Evolutionary conservation across 1,140 invertebrate genomes (phyloP).

Genomic region (Panonychus citri): DNA sequence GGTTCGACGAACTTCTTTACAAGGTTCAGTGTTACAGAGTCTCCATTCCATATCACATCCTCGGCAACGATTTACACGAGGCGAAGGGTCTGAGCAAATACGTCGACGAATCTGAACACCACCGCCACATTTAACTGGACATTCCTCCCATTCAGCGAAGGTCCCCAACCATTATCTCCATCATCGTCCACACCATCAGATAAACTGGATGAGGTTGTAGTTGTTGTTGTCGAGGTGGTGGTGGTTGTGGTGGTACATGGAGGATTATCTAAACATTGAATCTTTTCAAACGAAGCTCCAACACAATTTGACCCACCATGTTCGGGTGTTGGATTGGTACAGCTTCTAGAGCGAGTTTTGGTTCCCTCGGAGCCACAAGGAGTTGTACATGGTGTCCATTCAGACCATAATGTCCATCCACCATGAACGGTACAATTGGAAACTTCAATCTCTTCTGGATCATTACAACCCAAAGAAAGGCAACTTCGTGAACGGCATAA

Average conservation of each 20-base stretch:
- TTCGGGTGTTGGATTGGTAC: conserved; percentile 23
- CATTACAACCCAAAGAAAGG: conserved; percentile 38
- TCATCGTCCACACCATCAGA: background rate
- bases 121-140: conserved; percentile 61
- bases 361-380: conserved; percentile 36
- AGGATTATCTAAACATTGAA: conserved; percentile 21
- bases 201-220: too few relatives aligned
- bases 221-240: background rate
- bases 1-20: background rate
- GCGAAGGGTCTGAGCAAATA: conserved; percentile 44
- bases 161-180: conserved; percentile 39
- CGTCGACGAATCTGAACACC: conserved; percentile 48
- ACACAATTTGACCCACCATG: conserved; percentile 22
- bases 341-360: conserved; percentile 20
- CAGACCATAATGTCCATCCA: conserved; percentile 25
- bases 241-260: conserved; percentile 2
- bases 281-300: conserved; percentile 31
- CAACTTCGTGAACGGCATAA: conserved; percentile 49
- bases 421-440: conserved; percentile 27
- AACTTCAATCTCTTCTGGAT: conserved; percentile 23
- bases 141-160: conserved; percentile 45
- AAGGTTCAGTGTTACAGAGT: background rate
- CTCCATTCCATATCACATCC: background rate
- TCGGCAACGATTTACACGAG: background rate
- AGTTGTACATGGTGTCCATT: conserved; percentile 24